A percentile compares a stretch with the other conserved stretches of the same genome.
phyloP scores from a whole-genome alignment of 2,888 invertebrate genomes.

The Gymnocheta viridis region DNA sequence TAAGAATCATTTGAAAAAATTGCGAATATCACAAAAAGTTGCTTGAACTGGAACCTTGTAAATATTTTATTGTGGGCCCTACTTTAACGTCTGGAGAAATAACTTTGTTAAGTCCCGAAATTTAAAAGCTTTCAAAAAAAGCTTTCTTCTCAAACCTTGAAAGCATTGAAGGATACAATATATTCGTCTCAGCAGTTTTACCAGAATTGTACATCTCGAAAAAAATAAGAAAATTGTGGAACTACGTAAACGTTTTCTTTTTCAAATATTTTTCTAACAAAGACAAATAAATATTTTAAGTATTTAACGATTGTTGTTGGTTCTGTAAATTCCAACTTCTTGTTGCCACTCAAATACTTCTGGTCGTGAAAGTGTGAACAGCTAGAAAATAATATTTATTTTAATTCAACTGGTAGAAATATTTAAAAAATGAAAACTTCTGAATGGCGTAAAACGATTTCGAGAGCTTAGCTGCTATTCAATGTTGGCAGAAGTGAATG shows the following conservation, averaged over 20 bases:
- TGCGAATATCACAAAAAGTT: too few species aligned
- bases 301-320: slow-evolving; percentile 11
- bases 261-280: slow-evolving; percentile 8
- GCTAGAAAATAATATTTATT: background rate
- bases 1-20: too few species aligned
- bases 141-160: too few species aligned
- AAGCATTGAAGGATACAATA: too few species aligned
- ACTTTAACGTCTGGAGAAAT: too few species aligned
- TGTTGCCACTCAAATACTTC: background rate
- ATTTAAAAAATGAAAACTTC: background rate
- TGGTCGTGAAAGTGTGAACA: slow-evolving; percentile 30
- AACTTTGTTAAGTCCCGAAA: too few species aligned
- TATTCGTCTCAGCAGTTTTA: too few species aligned
- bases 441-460: background rate
- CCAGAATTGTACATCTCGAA: too few species aligned
- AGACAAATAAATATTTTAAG: slow-evolving; percentile 44
- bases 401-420: background rate
- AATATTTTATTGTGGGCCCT: too few species aligned
- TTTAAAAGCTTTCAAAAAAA: too few species aligned
- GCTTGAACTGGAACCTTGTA: too few species aligned
- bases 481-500: background rate
- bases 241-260: slow-evolving; percentile 38
- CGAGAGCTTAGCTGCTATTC: slow-evolving; percentile 10
- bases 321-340: background rate
- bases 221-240: too few species aligned